Evolutionary conservation across 2,888 invertebrate species (phyloP).

Genomic region (Meiosimyza platycephala): DNA sequence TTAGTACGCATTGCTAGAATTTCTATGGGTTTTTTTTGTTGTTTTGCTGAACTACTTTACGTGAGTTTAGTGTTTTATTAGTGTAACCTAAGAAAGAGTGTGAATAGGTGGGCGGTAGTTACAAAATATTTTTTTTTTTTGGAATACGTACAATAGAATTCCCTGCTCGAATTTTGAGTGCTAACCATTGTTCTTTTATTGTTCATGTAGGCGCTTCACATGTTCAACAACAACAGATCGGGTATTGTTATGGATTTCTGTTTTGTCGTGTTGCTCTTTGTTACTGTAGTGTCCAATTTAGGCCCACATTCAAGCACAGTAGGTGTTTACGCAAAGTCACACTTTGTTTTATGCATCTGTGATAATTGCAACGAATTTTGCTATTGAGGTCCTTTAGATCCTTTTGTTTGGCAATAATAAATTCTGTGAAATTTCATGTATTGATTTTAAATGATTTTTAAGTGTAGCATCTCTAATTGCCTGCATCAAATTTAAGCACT

Average conservation of each 20-base stretch:
- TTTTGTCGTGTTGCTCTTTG: slow-evolving; percentile 38
- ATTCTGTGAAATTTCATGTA: slow-evolving; percentile 41
- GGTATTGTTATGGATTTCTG: slow-evolving; percentile 15
- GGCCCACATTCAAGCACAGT: not conserved
- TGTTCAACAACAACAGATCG: slow-evolving; percentile 24
- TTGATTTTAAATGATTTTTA: slow-evolving; percentile 60
- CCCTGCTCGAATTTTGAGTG: slow-evolving; percentile 31
- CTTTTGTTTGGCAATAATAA: slow-evolving; percentile 13
- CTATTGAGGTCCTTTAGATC: not conserved
- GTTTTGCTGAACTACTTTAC: too few species aligned
- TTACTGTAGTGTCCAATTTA: slow-evolving; percentile 19
- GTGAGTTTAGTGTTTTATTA: not conserved
- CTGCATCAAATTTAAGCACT: slow-evolving; percentile 40
- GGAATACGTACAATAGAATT: not conserved
- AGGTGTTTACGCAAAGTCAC: slow-evolving; percentile 8
- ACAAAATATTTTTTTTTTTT: not conserved
- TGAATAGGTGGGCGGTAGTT: slow-evolving; percentile 29
- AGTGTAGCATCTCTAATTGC: slow-evolving; percentile 60
- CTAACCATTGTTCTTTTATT: slow-evolving; percentile 6
- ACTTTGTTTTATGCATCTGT: slow-evolving; percentile 16
- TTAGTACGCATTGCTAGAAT: too few species aligned
- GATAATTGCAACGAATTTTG: slow-evolving; percentile 8
- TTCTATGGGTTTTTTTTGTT: too few species aligned
- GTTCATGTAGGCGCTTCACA: slow-evolving; percentile 18
- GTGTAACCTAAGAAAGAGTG: not conserved